Conservation (phyloP, 2,113 vertebrate species). For the Artemisiospiza belli region DNA sequence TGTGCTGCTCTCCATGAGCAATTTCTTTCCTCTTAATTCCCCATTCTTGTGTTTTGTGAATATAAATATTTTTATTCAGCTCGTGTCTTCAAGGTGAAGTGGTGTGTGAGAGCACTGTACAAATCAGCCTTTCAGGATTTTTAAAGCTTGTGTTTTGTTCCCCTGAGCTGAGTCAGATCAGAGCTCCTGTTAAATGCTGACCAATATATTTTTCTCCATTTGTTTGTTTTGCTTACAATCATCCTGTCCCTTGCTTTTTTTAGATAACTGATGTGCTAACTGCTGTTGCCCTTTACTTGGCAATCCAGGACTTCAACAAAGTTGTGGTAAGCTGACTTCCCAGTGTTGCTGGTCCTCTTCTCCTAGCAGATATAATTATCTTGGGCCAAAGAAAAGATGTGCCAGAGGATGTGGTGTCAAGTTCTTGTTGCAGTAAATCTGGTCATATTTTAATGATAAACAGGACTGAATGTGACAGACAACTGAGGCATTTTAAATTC, state of each 20-base stretch:
- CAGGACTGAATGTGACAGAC: background rate
- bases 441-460: background rate
- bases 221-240: background rate
- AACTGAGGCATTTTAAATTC: background rate
- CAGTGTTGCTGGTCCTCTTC: background rate
- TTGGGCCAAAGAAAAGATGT: background rate
- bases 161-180: background rate
- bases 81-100: background rate
- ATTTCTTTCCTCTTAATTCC: background rate
- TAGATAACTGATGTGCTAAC: conserved; percentile 92
- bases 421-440: background rate
- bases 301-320: conserved; percentile 93
- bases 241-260: background rate
- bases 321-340: conserved; percentile 84
- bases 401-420: background rate
- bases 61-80: background rate
- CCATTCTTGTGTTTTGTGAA: background rate
- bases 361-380: background rate
- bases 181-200: background rate
- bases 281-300: conserved; percentile 90
- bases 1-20: background rate
- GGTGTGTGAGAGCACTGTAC: background rate
- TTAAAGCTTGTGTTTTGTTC: background rate
- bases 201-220: background rate
- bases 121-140: background rate